Evolutionary conservation across 2,797 vertebrate genomes (phyloP).

Genomic region (Silurus aristotelis): DNA sequence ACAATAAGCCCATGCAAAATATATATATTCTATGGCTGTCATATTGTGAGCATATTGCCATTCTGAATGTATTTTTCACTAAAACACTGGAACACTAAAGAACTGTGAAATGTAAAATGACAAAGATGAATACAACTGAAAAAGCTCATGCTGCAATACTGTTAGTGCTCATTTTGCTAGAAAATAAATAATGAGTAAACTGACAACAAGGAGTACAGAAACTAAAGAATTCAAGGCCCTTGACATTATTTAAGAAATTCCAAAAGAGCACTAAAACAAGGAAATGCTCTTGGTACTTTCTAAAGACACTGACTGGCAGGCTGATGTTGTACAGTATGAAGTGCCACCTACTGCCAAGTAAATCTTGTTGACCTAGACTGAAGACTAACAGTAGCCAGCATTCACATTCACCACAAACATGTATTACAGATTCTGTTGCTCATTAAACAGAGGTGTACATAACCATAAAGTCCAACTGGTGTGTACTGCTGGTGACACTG

Average conservation of each 20-base stretch:
- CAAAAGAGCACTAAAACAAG: neutral
- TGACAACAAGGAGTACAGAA: neutral
- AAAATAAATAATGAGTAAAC: neutral
- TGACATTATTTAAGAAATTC: neutral
- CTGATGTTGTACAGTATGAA: neutral
- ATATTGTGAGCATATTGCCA: neutral
- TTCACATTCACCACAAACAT: neutral
- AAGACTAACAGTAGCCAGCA: neutral
- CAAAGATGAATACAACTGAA: constrained; percentile 4
- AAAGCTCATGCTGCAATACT: neutral
- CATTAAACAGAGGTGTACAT: neutral
- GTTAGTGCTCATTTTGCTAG: neutral
- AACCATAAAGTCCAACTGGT: neutral
- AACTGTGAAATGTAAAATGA: neutral
- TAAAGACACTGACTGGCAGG: neutral
- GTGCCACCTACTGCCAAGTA: neutral
- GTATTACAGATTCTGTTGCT: neutral
- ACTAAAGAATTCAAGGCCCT: neutral
- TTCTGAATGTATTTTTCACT: neutral
- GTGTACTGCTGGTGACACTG: neutral
- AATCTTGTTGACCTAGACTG: neutral
- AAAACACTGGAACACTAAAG: neutral
- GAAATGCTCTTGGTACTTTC: neutral
- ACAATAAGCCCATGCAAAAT: neutral
- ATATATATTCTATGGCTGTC: neutral